Evolutionary conservation across 2,797 vertebrate genomes (phyloP), one percentile per base, ranked within the genome.

Genomic region (Acrossocheilus fasciatus): DNA sequence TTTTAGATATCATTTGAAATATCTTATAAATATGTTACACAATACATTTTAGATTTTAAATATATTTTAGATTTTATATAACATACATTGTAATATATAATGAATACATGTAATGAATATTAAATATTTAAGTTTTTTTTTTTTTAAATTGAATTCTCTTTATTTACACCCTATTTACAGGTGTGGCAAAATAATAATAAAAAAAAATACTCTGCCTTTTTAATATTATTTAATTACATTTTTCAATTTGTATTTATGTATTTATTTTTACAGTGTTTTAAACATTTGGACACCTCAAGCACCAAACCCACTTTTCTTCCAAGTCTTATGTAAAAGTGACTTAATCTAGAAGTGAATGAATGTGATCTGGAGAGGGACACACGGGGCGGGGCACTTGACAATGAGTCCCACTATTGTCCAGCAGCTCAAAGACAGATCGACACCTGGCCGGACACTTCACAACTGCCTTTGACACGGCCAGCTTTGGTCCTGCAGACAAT

Each of bases 371-470:
- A 69, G 79, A 30, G 68, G 74, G 87, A 68, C 30, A 26, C 87
- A 90, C 86, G 89, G 88, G 91, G 89, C 90, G 89, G 88, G 91
- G 89, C 90, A 87, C 91, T 94, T 92, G 92, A 93, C 92, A 91
- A 91, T 92, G 91, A 94, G 91, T 92, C 88, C 72, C 89, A 81
- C 89, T 68, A 86, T 91, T 93, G 88, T 87, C 69, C 79, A 83
- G 85, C 18, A 68, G 84, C 89, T 91, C 70, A 83, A 45, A 91
- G 88, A 87, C 92, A 84, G 84, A 86, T 84, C 91, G 91, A 92
- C 93, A 94, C 94, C 94, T 93, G 93, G 92, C 88, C 90, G 73
- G 91, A 85, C 77, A 76, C 81, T 94, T 94, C 91, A 92, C 91
- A 89, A 88, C 88, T 14, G 88, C 84, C 88, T 75, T 82, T 85